phyloP scores from a whole-genome alignment of 2,888 invertebrate genomes.

The Lepidonotus clava region DNA sequence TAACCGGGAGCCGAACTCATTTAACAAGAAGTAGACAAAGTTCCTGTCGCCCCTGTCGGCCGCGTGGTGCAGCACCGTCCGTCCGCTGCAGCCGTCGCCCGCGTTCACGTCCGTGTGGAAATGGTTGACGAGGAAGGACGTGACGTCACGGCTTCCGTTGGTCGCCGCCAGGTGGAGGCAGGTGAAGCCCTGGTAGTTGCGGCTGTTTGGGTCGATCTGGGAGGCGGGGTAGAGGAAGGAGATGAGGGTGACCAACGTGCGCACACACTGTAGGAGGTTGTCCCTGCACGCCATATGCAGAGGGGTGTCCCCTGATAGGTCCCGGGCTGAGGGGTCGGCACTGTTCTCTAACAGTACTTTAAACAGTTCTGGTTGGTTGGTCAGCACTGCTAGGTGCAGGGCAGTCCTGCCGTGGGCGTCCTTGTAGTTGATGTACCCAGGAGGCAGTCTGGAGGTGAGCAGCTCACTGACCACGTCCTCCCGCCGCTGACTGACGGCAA shows the following conservation, averaged over 20 bases:
- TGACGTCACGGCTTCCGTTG: constrained; percentile 99
- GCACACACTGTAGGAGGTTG: constrained; percentile 4
- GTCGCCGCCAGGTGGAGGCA: constrained; percentile 98
- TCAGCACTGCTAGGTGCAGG: constrained; percentile 12
- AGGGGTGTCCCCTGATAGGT: not conserved
- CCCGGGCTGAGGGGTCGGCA: not conserved
- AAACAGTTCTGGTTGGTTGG: not conserved
- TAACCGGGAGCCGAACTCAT: not conserved
- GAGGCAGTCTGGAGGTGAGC: not conserved
- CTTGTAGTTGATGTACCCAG: not conserved
- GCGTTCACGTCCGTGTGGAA: constrained; percentile 3
- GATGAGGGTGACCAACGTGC: not conserved
- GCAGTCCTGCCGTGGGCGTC: not conserved
- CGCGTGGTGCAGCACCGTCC: constrained; percentile 30
- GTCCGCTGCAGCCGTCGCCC: constrained; percentile 15
- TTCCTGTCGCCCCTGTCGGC: constrained; percentile 8
- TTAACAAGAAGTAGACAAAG: not conserved
- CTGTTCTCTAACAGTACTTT: not conserved
- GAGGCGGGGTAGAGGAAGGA: not conserved
- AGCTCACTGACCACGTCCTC: not conserved
- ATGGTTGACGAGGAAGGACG: constrained; percentile 87
- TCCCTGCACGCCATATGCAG: constrained; percentile 7
- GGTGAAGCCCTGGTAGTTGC: constrained; percentile 81
- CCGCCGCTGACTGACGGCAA: constrained; percentile 14
- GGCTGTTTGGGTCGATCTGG: not conserved